Base-by-base conservation (phyloP, 2,888 invertebrate genomes). In the Halocaridina rubra region DNA sequence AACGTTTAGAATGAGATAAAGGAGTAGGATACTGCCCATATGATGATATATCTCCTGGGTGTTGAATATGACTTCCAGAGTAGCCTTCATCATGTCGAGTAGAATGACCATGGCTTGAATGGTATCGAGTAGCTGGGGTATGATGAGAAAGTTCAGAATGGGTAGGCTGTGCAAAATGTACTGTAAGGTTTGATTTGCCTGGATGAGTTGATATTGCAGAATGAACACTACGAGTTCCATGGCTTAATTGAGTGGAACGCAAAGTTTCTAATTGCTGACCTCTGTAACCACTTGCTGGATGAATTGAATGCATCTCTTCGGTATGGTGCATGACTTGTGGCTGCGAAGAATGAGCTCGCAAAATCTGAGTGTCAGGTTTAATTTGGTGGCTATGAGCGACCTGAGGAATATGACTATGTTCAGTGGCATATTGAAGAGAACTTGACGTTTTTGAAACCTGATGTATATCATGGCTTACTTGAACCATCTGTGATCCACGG, bases 371-470 rank as follows among this genome's bases (percentile, higher is more conserved):
- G 8, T 5, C 19, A 77, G 59, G 33, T 16, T n/a, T 24, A 16
- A 13, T 3, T 10, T 16, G 53, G 3, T n/a, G 4, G 7, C 4
- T 19, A 10, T 53, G 53, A 16, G 16, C 19, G 16, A 19, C 53
- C 53, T 53, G 53, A n/a, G 53, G 19, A n/a, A 19, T 53, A 10
- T 53, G 69, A 69, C 27, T 69, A 30, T 69, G 69, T 8, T 69
- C 19, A 27, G 27, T 69, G 22, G 32, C n/a, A 13, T 84, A 59
- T 32, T 82, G 82, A 46, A 57, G n/a, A 24, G 46, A 59, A 61
- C 64, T 32, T 67, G 76, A 33, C 16, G 77, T 19, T 32, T 61
- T 67, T 13, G n/a, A 19, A 30, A 27, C 5, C 29, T 4, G 27
- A 19, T 27, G 13, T n/a, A n/a, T n/a, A n/a, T n/a, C n/a, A n/a